These are phyloP conservation scores for Leptinotarsa defecta DNA, from an alignment of 1,140 invertebrate species.

Conservation along the genomic window DNA sequence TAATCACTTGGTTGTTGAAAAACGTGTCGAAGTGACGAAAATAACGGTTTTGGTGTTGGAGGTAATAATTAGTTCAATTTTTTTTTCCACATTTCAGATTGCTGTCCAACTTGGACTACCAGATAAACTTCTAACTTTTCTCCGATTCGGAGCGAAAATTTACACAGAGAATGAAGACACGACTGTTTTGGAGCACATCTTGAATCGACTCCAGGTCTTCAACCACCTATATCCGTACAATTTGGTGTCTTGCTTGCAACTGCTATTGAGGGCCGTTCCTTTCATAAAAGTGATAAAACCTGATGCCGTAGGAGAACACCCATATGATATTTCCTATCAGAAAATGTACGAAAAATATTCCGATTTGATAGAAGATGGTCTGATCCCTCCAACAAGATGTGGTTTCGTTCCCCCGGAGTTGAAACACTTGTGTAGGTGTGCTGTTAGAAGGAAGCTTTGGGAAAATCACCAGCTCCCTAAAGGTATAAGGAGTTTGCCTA, in stretches of 20 bases:
- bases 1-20: too few relatives aligned
- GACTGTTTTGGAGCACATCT: slow-evolving; percentile 62
- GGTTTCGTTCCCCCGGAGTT: slow-evolving; percentile 65
- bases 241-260: slow-evolving; percentile 67
- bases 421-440: slow-evolving; percentile 69
- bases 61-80: not conserved
- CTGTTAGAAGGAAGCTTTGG: slow-evolving; percentile 67
- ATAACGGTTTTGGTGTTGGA: too few relatives aligned
- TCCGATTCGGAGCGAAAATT: slow-evolving; percentile 70
- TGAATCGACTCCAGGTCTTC: slow-evolving; percentile 69
- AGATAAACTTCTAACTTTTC: slow-evolving; percentile 73
- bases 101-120: slow-evolving; percentile 71
- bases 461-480: slow-evolving; percentile 72
- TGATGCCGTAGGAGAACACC: slow-evolving; percentile 50
- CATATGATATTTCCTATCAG: slow-evolving; percentile 59
- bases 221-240: slow-evolving; percentile 68
- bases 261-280: slow-evolving; percentile 68
- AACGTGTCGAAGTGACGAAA: not conserved
- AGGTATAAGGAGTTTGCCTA: slow-evolving; percentile 68
- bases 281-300: slow-evolving; percentile 53
- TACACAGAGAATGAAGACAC: slow-evolving; percentile 58
- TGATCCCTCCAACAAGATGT: slow-evolving; percentile 66
- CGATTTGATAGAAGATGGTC: slow-evolving; percentile 64
- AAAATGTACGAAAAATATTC: slow-evolving; percentile 67
- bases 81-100: not conserved